Evolutionary conservation across 2,797 vertebrate genomes (phyloP).

Genomic region (Austrolebias charrua): DNA sequence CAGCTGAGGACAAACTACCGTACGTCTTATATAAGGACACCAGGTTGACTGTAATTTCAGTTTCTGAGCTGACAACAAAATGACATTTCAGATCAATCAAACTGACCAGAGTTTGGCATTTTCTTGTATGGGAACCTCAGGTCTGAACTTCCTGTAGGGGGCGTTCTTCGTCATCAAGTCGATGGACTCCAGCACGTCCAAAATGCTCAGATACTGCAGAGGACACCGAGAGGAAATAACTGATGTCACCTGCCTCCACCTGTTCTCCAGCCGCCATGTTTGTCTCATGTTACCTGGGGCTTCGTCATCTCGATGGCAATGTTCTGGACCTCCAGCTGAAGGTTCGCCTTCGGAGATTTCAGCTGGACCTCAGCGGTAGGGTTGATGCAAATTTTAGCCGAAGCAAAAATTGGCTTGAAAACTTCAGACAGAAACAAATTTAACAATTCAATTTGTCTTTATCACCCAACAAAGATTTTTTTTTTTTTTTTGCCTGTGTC

Average conservation of each 20-base stretch:
- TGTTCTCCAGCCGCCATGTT: accelerated
- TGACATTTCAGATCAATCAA: neutral
- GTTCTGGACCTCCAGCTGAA: slow-evolving; percentile 92
- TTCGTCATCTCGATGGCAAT: slow-evolving; percentile 91
- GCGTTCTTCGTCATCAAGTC: slow-evolving; percentile 93
- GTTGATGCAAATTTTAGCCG: slow-evolving; percentile 91
- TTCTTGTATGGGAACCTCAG: slow-evolving; percentile 76
- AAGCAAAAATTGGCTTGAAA: slow-evolving; percentile 92
- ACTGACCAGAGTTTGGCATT: slow-evolving; percentile 85
- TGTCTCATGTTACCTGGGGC: slow-evolving; percentile 81
- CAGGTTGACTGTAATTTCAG: neutral
- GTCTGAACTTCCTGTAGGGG: slow-evolving; percentile 91
- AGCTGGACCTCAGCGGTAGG: slow-evolving; percentile 87
- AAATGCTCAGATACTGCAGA: slow-evolving; percentile 88
- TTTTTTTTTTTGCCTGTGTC: no score
- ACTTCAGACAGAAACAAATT: slow-evolving; percentile 59
- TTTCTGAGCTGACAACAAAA: neutral
- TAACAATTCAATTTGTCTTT: no score
- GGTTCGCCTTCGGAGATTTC: slow-evolving; percentile 84
- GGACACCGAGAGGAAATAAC: neutral
- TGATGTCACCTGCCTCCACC: neutral
- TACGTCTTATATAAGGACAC: no score
- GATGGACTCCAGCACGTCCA: slow-evolving; percentile 90
- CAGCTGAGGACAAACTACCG: neutral
- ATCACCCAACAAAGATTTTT: no score